phyloP scores from a whole-genome alignment of 2,888 invertebrate species.

The Gastrophysa polygoni region DNA sequence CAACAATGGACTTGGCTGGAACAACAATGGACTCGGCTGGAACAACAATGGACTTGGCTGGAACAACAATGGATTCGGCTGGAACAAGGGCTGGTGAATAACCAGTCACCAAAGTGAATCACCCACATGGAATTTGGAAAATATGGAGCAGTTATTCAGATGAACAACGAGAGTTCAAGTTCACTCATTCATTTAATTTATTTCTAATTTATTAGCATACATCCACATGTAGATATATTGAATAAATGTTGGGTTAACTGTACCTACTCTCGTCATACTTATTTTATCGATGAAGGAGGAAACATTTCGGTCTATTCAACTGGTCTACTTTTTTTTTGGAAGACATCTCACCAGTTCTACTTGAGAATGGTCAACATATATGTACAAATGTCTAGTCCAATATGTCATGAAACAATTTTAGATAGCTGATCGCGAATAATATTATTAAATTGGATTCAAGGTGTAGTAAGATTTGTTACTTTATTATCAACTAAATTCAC shows the following conservation, averaged over 20 bases:
- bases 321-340: no score
- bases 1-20: neutral
- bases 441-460: no score
- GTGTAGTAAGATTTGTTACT: no score
- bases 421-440: no score
- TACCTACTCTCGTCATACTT: no score
- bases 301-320: no score
- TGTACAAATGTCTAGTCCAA: no score
- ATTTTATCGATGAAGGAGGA: no score
- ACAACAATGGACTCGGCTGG: neutral
- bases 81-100: neutral
- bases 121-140: neutral
- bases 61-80: neutral
- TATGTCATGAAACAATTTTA: no score
- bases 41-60: neutral
- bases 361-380: no score
- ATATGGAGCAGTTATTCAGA: neutral
- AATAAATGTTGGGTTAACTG: neutral
- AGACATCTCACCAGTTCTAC: no score
- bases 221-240: neutral
- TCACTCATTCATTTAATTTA: neutral
- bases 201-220: neutral
- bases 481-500: no score
- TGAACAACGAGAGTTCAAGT: neutral
- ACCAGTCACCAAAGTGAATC: neutral